Conservation (phyloP, 2,113 vertebrate species). For the Hippocampus abdominalis region DNA sequence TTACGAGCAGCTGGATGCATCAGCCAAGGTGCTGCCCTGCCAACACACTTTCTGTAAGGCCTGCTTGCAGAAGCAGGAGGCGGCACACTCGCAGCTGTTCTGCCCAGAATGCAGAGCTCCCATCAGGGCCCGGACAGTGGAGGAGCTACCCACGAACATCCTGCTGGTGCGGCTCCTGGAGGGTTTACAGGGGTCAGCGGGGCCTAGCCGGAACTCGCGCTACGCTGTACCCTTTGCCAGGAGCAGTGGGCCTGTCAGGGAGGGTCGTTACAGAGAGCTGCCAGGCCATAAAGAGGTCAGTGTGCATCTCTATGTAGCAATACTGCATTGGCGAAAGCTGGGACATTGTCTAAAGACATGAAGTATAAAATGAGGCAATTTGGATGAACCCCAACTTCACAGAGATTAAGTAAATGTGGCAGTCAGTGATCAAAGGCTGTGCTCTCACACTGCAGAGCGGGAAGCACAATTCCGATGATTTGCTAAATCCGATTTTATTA, state of each 20-base stretch:
- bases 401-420: neutral
- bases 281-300: slow-evolving; percentile 63
- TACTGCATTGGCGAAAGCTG: neutral
- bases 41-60: slow-evolving; percentile 92
- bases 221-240: slow-evolving; percentile 59
- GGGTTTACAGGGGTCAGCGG: slow-evolving; percentile 62
- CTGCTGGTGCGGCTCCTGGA: slow-evolving; percentile 84
- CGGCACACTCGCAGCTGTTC: slow-evolving; percentile 74
- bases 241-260: slow-evolving; percentile 51
- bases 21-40: slow-evolving; percentile 91
- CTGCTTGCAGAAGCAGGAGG: slow-evolving; percentile 83
- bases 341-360: neutral
- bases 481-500: too few relatives aligned
- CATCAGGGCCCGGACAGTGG: slow-evolving; percentile 72
- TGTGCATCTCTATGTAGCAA: neutral
- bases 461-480: too few relatives aligned
- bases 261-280: slow-evolving; percentile 66
- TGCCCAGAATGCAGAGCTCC: slow-evolving; percentile 86
- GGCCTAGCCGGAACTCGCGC: slow-evolving; percentile 56
- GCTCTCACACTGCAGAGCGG: too few relatives aligned
- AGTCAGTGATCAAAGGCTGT: too few relatives aligned
- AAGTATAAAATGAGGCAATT: neutral
- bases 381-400: neutral
- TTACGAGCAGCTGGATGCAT: slow-evolving; percentile 80
- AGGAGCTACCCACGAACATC: slow-evolving; percentile 85